These are phyloP conservation scores for Alexandromys oeconomus DNA, from an alignment of 2,797 vertebrate genomes.

Conservation along the genomic window DNA sequence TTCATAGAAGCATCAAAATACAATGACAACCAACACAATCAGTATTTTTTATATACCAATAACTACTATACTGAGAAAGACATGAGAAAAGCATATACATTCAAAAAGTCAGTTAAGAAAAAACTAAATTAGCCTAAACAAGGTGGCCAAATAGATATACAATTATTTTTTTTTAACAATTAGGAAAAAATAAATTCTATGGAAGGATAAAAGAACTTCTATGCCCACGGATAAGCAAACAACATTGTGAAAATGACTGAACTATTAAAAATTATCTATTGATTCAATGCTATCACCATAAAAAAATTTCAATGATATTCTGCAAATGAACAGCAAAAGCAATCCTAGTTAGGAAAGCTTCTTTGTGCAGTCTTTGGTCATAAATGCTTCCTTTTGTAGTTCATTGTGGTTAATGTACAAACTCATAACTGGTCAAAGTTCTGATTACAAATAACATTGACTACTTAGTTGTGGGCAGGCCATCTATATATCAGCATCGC, in stretches of 20 bases:
- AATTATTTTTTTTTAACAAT: neutral
- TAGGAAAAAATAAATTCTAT: too few relatives aligned
- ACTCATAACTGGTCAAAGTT: neutral
- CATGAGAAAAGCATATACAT: neutral
- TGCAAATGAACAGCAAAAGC: neutral
- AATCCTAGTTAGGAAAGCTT: neutral
- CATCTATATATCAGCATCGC: neutral
- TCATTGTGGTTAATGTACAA: neutral
- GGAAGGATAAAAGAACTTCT: neutral
- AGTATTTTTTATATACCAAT: neutral
- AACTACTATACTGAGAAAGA: neutral
- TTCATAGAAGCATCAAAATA: neutral
- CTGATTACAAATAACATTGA: neutral
- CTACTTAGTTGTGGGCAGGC: neutral
- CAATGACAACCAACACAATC: too few relatives aligned
- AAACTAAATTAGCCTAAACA: neutral
- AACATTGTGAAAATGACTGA: neutral
- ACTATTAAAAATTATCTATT: neutral
- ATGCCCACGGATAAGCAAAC: too few relatives aligned
- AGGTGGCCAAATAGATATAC: neutral
- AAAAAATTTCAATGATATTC: neutral
- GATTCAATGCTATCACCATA: neutral
- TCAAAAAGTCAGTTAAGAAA: neutral
- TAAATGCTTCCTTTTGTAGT: neutral
- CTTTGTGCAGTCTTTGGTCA: neutral